A percentile compares a stretch with the other conserved stretches of the same genome.
These are phyloP conservation scores for Porites lobata DNA, from an alignment of 92 coral and sea anemone species.

Conservation along the genomic window DNA sequence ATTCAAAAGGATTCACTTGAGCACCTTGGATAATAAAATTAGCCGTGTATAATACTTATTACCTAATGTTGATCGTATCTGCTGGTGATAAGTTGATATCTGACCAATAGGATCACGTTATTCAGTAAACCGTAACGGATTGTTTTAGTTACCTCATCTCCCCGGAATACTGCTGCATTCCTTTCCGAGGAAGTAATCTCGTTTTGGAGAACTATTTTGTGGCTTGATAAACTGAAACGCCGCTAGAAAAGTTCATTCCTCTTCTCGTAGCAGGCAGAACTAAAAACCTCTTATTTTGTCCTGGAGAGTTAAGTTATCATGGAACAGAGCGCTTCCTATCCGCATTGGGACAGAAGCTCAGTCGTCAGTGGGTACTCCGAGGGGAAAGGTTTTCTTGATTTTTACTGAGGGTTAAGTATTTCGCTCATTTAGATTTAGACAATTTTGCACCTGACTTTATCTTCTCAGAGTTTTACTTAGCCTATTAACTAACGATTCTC, in stretches of 20 bases:
- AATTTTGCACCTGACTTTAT: neutral
- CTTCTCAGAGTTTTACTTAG: neutral
- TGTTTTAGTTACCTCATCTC: slow-evolving; percentile 64
- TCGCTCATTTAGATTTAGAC: neutral
- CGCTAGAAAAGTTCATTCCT: slow-evolving; percentile 20
- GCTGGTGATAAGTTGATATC: slow-evolving; percentile 46
- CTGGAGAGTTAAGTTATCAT: neutral
- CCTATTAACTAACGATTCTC: neutral
- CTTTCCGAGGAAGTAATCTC: slow-evolving; percentile 45
- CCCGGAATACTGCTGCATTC: slow-evolving; percentile 52
- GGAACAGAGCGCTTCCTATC: neutral
- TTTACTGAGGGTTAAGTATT: neutral
- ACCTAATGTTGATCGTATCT: slow-evolving; percentile 92
- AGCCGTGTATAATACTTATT: slow-evolving; percentile 45
- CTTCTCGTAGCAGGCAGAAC: neutral
- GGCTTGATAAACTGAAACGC: slow-evolving; percentile 22
- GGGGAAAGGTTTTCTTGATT: neutral
- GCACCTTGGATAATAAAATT: slow-evolving; percentile 41
- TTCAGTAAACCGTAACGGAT: slow-evolving; percentile 28
- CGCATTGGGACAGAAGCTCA: neutral
- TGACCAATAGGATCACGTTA: slow-evolving; percentile 29
- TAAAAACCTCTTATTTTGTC: neutral
- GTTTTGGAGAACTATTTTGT: neutral
- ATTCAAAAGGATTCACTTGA: slow-evolving; percentile 37
- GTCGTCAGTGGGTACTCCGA: neutral